phyloP scores from a whole-genome alignment of 2,888 invertebrate genomes.

The Lycaena phlaeas region DNA sequence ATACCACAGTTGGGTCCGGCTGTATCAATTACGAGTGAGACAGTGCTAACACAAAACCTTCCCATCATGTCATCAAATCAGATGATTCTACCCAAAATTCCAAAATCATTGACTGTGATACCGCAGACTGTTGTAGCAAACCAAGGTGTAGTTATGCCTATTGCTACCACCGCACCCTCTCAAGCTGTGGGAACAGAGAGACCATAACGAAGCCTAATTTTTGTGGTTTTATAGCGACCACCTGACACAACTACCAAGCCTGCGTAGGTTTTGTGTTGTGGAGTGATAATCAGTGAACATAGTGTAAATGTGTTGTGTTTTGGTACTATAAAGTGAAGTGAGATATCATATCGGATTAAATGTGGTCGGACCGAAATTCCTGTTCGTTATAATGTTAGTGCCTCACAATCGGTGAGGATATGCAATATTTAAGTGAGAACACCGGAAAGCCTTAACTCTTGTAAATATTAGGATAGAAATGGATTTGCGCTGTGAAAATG shows the following conservation, averaged over 20 bases:
- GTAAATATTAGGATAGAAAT: conserved; percentile 57
- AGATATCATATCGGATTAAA: conserved; percentile 6
- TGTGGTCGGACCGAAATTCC: conserved; percentile 27
- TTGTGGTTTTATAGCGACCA: conserved; percentile 44
- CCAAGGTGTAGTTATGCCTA: conserved; percentile 21
- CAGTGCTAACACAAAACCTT: conserved; percentile 29
- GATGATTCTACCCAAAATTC: conserved; percentile 81
- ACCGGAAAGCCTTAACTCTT: conserved; percentile 62
- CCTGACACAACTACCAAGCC: conserved; percentile 22
- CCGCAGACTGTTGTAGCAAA: conserved; percentile 66
- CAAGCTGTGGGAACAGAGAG: conserved; percentile 25
- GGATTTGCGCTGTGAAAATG: conserved; percentile 44
- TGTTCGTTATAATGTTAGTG: conserved; percentile 28
- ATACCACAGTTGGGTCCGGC: conserved; percentile 46
- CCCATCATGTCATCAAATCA: conserved; percentile 37
- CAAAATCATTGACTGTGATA: conserved; percentile 86
- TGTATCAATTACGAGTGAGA: conserved; percentile 46
- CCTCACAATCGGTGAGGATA: conserved; percentile 20
- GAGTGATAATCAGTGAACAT: conserved; percentile 14
- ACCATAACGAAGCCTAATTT: conserved; percentile 55
- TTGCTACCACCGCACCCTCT: conserved; percentile 20
- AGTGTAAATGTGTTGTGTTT: conserved; percentile 17
- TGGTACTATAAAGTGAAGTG: conserved; percentile 17
- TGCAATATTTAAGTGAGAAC: conserved; percentile 39
- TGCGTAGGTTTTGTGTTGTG: conserved; percentile 13